phyloP scores from a whole-genome alignment of 2,888 invertebrate genomes.

The Hirtodrosophila confusa region DNA sequence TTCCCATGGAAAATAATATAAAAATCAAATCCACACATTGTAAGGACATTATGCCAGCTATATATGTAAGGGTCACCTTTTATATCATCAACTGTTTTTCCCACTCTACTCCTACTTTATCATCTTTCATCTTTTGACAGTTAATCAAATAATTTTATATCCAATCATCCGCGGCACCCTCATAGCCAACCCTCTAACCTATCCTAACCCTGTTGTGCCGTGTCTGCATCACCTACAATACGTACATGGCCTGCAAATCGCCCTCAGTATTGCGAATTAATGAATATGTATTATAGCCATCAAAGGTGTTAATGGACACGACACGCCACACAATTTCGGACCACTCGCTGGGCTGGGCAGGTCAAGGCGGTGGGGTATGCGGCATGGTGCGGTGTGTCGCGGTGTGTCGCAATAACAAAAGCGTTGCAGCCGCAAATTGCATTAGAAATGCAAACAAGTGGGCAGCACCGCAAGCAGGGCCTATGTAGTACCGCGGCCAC shows the following conservation, averaged over 20 bases:
- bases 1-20: too few species aligned
- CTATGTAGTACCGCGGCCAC: constrained; percentile 6
- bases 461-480: constrained; percentile 35
- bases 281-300: constrained; percentile 79
- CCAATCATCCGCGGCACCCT: constrained; percentile 32
- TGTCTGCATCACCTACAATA: constrained; percentile 20
- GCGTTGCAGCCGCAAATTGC: constrained; percentile 75
- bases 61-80: background rate
- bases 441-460: constrained; percentile 77
- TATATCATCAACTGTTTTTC: background rate
- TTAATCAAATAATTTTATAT: constrained; percentile 46
- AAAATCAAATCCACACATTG: too few species aligned
- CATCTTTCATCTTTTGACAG: constrained; percentile 25
- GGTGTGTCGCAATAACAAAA: constrained; percentile 61
- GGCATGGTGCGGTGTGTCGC: background rate
- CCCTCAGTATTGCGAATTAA: constrained; percentile 64
- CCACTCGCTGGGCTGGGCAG: constrained; percentile 8
- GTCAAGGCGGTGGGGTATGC: background rate
- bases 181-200: constrained; percentile 1
- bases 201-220: constrained; percentile 1
- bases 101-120: constrained; percentile 4
- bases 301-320: constrained; percentile 79
- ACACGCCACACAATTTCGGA: constrained; percentile 74
- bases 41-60: too few species aligned
- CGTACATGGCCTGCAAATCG: constrained; percentile 30